phyloP scores from a whole-genome alignment of 2,113 vertebrate genomes.

The pig (Sus scrofa) region T2T-Sscrofa CM000823.6:1432001-1432500 shows the following conservation, averaged over 20 bases:
- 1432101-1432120: too few relatives aligned
- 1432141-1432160: rapidly evolving
- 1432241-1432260: not conserved
- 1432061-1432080: not conserved
- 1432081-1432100: not conserved
- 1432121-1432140: not conserved
- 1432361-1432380: conserved; percentile 61
- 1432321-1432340: conserved; percentile 75
- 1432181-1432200: not conserved
- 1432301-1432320: conserved; percentile 64
- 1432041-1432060: not conserved
- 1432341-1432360: conserved; percentile 42
- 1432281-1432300: conserved; percentile 70
- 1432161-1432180: not conserved
- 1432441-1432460: not conserved
- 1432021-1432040: not conserved
- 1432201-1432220: not conserved
- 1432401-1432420: not conserved
- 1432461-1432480: conserved; percentile 43
- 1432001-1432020: not conserved
- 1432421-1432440: conserved; percentile 12
- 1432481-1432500: conserved; percentile 52
- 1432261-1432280: conserved; percentile 80
- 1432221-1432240: not conserved
- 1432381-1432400: conserved; percentile 40